Evolutionary conservation across 1,140 invertebrate species (phyloP).

Genomic region (Galleria mellonella): DNA sequence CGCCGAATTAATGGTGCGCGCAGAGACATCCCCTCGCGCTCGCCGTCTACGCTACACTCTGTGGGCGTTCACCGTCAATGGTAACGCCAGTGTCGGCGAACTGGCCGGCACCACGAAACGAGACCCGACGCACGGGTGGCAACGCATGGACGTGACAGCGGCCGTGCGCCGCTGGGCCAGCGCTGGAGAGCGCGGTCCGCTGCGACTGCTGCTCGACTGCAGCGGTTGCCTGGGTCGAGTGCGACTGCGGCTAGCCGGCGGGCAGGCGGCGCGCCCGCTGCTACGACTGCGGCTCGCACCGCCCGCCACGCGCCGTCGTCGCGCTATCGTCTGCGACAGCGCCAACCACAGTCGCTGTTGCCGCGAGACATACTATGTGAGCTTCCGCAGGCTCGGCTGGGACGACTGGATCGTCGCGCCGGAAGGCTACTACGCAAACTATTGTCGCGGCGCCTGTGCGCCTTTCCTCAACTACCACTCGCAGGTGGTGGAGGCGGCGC

Average conservation of each 20-base stretch:
- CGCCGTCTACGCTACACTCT: constrained; percentile 76
- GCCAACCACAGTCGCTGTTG: constrained; percentile 88
- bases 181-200: constrained; percentile 64
- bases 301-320: constrained; percentile 79
- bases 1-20: constrained; percentile 83
- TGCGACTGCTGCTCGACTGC: constrained; percentile 89
- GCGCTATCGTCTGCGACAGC: constrained; percentile 88
- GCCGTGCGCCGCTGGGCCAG: constrained; percentile 83
- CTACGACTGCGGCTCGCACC: constrained; percentile 87
- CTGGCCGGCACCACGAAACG: constrained; percentile 83
- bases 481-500: constrained; percentile 91
- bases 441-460: constrained; percentile 91
- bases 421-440: constrained; percentile 93
- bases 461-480: constrained; percentile 90
- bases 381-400: constrained; percentile 93
- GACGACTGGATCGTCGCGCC: constrained; percentile 97
- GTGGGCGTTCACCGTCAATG: constrained; percentile 79
- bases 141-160: constrained; percentile 88
- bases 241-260: constrained; percentile 73
- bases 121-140: constrained; percentile 85
- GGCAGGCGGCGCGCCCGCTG: constrained; percentile 84
- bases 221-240: constrained; percentile 86
- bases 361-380: constrained; percentile 93
- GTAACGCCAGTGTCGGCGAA: constrained; percentile 77
- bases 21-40: constrained; percentile 77